These are phyloP conservation scores for Hemicentrotus pulcherrimus DNA, from an alignment of 35 echinoderm and acorn worm genomes.

Conservation along the genomic window DNA sequence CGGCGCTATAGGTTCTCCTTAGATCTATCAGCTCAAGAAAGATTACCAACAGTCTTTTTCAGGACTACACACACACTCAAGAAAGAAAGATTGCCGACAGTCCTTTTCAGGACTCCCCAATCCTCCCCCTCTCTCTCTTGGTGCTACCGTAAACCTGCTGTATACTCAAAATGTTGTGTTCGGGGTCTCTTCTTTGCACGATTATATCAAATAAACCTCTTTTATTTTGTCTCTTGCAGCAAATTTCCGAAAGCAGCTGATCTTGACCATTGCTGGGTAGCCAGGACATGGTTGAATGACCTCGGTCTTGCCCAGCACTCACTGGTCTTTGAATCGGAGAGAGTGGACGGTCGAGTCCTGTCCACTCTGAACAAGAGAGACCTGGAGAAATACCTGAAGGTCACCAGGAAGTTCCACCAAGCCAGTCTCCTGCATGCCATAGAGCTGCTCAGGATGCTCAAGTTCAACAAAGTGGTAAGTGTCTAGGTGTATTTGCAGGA, in stretches of 20 bases:
- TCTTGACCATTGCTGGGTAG: slow-evolving; percentile 93
- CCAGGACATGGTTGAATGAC: slow-evolving; percentile 85
- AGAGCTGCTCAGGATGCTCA: slow-evolving; percentile 79
- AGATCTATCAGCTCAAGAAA: too few relatives aligned
- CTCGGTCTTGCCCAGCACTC: slow-evolving; percentile 78
- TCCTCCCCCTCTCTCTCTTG: too few relatives aligned
- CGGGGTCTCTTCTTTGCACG: too few relatives aligned
- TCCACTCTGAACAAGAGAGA: slow-evolving; percentile 87
- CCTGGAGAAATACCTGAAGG: slow-evolving; percentile 87
- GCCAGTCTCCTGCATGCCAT: slow-evolving; percentile 89
- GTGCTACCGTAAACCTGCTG: too few relatives aligned
- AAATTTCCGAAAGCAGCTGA: slow-evolving; percentile 76
- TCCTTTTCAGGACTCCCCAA: too few relatives aligned
- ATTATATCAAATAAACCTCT: neutral
- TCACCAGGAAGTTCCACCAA: slow-evolving; percentile 94
- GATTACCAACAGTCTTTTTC: too few relatives aligned
- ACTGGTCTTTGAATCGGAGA: slow-evolving; percentile 73
- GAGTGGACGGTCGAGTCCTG: slow-evolving; percentile 91
- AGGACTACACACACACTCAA: too few relatives aligned
- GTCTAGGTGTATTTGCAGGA: too few relatives aligned
- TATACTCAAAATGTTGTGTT: too few relatives aligned
- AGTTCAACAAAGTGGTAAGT: slow-evolving; percentile 94
- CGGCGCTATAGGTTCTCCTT: too few relatives aligned
- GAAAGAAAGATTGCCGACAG: too few relatives aligned
- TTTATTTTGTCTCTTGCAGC: slow-evolving; percentile 22